phyloP scores from a whole-genome alignment of 2,797 vertebrate genomes.

The Falco cherrug region DNA sequence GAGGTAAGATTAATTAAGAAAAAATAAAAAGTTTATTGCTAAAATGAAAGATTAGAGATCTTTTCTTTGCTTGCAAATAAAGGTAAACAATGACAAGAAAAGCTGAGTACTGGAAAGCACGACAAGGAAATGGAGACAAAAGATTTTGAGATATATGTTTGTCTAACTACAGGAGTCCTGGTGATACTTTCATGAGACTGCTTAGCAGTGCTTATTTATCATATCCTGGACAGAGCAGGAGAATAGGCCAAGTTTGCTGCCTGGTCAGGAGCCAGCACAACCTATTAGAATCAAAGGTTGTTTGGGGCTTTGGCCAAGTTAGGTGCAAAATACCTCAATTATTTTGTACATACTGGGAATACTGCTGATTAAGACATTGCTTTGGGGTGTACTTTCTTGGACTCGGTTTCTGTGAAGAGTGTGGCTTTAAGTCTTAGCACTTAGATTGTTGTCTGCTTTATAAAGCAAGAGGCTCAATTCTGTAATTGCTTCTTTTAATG shows the following conservation, averaged over 20 bases:
- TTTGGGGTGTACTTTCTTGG: conserved; percentile 29
- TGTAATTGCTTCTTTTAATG: background rate
- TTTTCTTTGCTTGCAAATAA: background rate
- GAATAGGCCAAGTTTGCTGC: background rate
- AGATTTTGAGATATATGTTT: background rate
- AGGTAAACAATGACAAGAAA: background rate
- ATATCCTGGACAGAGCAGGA: background rate
- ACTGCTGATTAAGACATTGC: conserved; percentile 23
- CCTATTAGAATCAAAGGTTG: background rate
- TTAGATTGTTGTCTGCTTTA: conserved; percentile 17
- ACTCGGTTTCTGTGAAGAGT: background rate
- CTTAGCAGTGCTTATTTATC: background rate
- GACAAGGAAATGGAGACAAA: background rate
- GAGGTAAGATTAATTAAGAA: background rate
- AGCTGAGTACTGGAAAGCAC: background rate
- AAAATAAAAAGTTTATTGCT: background rate
- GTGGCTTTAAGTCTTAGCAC: background rate
- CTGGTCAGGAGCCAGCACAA: conserved; percentile 17
- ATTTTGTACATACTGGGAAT: background rate
- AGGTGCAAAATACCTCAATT: background rate
- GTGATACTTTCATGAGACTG: background rate
- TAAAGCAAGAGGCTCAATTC: background rate
- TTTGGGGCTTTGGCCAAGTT: background rate
- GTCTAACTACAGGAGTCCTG: background rate
- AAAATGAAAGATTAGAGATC: background rate